Evolutionary conservation across 2,888 invertebrate species (phyloP).

Genomic region (Bedellia somnulentella): DNA sequence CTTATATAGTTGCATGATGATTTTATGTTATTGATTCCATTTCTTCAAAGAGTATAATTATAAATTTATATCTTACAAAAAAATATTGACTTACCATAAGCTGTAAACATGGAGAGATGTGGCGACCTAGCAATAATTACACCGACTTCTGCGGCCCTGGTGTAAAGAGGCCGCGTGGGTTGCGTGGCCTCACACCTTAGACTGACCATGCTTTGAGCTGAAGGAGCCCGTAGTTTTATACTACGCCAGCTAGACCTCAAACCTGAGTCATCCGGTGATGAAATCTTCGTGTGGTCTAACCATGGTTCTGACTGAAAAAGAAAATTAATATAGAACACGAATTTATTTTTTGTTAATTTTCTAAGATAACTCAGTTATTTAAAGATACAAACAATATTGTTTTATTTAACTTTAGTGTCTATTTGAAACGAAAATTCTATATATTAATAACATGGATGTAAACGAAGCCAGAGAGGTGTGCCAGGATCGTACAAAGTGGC

Average conservation of each 20-base stretch:
- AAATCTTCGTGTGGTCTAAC: constrained; percentile 37
- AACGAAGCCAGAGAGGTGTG: too few species aligned
- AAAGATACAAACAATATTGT: too few species aligned
- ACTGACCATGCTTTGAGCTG: constrained; percentile 19
- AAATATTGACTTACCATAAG: constrained; percentile 25
- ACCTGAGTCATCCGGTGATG: constrained; percentile 27
- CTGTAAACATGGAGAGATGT: constrained; percentile 44
- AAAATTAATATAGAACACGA: too few species aligned
- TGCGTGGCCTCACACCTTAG: constrained; percentile 44
- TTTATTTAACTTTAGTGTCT: too few species aligned
- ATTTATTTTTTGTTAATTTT: too few species aligned
- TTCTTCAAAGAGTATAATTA: background rate
- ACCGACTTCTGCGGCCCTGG: constrained; percentile 24
- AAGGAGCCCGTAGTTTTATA: too few species aligned
- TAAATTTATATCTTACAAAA: too few species aligned
- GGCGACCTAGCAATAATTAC: constrained; percentile 37
- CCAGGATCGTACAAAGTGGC: too few species aligned
- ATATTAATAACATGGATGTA: too few species aligned
- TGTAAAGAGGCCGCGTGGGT: constrained; percentile 32
- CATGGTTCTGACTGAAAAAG: constrained; percentile 31
- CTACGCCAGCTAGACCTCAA: constrained; percentile 43
- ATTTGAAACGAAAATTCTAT: too few species aligned
- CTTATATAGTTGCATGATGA: too few species aligned
- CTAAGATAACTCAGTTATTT: too few species aligned
- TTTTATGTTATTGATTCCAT: background rate